Base-by-base conservation (phyloP, 2,113 vertebrate species). In the Ascaphus truei region DNA sequence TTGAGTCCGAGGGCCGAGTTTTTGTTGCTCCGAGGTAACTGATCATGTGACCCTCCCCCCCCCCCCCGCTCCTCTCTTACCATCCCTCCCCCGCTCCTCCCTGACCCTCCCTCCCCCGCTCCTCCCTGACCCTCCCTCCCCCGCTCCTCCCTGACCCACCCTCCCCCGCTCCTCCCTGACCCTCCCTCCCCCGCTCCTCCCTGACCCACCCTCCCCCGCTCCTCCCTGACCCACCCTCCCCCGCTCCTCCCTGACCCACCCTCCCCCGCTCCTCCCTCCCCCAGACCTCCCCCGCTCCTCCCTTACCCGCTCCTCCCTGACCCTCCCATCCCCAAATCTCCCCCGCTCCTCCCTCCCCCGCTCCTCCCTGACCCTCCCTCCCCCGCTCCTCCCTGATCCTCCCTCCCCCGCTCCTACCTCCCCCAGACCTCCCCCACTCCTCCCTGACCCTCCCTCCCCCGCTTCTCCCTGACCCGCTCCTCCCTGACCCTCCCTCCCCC, bases 11-110 rank as follows among this genome's bases (percentile, higher is more conserved):
- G 93, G 97, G 96, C 93, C 97, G 97, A 93, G 96, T 99, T 82
- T 98, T 99, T 95, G 96, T 99, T 93, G 97, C 97, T 87, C 96
- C 97, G 92, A 99, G 97, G 97, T 99, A 98, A 92, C 89, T 90
- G 83, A 82, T 84, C 85, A 89, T 85, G 81, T 81, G 78, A 85
- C 75, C 79, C 75, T 12, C n/a, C n/a, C n/a, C 7, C 1, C 26
- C 12, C 18, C 6, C n/a, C 30, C 2, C 23, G 25, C 1, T 51
- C 5, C 9, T 53, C 13, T n/a, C 4, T 7, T n/a, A n/a, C 10
- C 10, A 13, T 4, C 15, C 33, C 7, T 39, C 20, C 22, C 45
- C 7, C n/a, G n/a, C n/a, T 23, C 27, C 23, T 26, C 27, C 27
- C 27, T 12, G n/a, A n/a, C n/a, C n/a, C n/a, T 47, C 62, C 15